These are phyloP conservation scores for Taphrorychus bicolor DNA, from an alignment of 2,888 invertebrate species.

Conservation along the genomic window DNA sequence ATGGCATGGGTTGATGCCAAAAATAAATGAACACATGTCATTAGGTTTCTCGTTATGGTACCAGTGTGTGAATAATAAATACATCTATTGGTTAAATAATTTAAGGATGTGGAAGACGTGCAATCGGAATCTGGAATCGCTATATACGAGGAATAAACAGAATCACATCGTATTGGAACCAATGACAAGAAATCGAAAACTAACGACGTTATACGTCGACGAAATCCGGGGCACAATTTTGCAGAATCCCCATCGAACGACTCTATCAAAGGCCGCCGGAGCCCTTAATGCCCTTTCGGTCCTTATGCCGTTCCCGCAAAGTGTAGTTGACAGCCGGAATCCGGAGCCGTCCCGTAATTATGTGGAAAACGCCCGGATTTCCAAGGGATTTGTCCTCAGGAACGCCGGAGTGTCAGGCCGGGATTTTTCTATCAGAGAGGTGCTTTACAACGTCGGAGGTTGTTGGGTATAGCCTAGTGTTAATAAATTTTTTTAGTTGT, in stretches of 20 bases:
- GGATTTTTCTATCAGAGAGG: conserved; percentile 6
- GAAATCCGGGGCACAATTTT: conserved; percentile 24
- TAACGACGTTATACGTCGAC: conserved; percentile 8
- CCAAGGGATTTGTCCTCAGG: conserved; percentile 33
- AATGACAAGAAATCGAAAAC: conserved; percentile 10
- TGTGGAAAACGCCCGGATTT: conserved; percentile 54
- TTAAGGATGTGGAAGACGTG: too few species aligned
- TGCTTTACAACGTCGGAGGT: not conserved
- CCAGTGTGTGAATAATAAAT: too few species aligned
- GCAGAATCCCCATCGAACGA: conserved; percentile 23
- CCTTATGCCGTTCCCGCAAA: conserved; percentile 27
- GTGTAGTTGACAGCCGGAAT: conserved; percentile 38
- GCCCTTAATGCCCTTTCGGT: conserved; percentile 30
- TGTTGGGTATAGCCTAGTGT: too few species aligned
- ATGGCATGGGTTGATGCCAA: too few species aligned
- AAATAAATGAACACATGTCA: too few species aligned
- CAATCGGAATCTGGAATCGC: too few species aligned
- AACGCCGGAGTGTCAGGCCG: conserved; percentile 12
- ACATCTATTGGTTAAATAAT: too few species aligned
- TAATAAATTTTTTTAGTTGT: too few species aligned
- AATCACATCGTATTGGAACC: not conserved
- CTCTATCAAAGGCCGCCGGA: conserved; percentile 35
- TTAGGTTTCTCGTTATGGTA: too few species aligned
- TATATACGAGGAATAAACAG: too few species aligned
- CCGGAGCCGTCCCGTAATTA: conserved; percentile 53